Evolutionary conservation across 2,113 vertebrate species (phyloP), one percentile per base, ranked within the genome.

Genomic region (Maccullochella peelii): DNA sequence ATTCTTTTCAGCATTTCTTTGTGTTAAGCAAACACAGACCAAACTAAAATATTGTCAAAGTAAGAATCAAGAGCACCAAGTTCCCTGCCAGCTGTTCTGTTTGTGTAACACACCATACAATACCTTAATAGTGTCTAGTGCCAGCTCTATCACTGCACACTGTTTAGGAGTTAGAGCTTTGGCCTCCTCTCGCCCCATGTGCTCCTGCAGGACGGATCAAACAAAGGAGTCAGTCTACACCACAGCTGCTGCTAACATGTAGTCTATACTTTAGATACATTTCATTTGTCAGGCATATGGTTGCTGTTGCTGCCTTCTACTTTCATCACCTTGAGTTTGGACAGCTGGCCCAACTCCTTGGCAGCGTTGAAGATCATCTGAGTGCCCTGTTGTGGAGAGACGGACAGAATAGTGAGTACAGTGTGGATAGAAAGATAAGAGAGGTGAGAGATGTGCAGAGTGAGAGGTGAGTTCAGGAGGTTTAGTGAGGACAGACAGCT

Each of bases 341-440:
- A 99, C 42, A 99, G 96, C 83, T 99, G 98, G 14, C 98, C 98
- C 93, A 99, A 87, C 80, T 99, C 98, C 90, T 99, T 99, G 83
- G 98, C 98, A 1, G 98, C 98, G 0, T 97, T 99, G 91, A 99
- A 98, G 90, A 99, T 99, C 95, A 99, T 97, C 95, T 99, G 98
- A 0, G 98, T 99, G 78, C 98, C 98, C 98, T 99, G 95, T 73
- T 10, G 9, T 86, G 40, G 77, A 91, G 25, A 89, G n/a, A 83
- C 7, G 6, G 44, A 83, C 54, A 66, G 38, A 58, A 8, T 6
- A 21, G 73, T 81, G 38, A 78, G 36, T 2, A 2, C 5, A 47
- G 54, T 36, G 14, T 20, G 40, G 27, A 69, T 15, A 63, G 49
- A 63, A 38, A 73, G 16, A 49, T 73, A 73, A 79, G 0, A n/a